These are phyloP conservation scores for Mandrillus leucophaeus DNA, from an alignment of 2,113 vertebrate genomes.

Conservation along the genomic window DNA sequence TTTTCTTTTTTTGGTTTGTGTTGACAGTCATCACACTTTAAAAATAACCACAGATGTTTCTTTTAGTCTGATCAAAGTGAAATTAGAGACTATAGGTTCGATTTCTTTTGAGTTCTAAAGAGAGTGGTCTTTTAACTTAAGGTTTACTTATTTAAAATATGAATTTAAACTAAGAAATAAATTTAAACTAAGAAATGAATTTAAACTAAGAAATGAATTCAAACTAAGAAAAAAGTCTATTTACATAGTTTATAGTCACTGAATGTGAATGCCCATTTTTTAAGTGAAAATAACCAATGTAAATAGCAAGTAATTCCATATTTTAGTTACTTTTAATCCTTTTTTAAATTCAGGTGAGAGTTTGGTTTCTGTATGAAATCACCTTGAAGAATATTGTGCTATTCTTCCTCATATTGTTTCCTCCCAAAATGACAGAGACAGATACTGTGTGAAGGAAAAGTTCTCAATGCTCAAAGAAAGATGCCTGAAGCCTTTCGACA, in stretches of 20 bases:
- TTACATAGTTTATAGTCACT: not conserved
- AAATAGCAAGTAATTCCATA: not conserved
- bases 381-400: constrained; percentile 15
- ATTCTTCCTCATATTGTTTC: constrained; percentile 10
- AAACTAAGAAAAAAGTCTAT: not conserved
- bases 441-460: constrained; percentile 8
- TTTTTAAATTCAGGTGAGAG: not conserved
- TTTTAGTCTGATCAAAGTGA: not conserved
- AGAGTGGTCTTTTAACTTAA: not conserved
- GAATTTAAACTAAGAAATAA: not conserved
- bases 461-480: not conserved
- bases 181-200: not conserved
- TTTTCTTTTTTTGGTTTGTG: not conserved
- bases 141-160: not conserved
- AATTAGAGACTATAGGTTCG: not conserved
- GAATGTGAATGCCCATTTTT: not conserved
- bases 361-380: constrained; percentile 16
- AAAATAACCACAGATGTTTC: constrained; percentile 28
- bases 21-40: not conserved
- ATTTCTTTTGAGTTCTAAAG: not conserved
- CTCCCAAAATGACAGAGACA: constrained; percentile 30
- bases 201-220: not conserved
- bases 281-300: not conserved
- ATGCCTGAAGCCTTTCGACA: constrained; percentile 22
- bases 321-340: not conserved